Evolutionary conservation across 1,140 invertebrate genomes (phyloP).

Genomic region (Holotrichia oblita): DNA sequence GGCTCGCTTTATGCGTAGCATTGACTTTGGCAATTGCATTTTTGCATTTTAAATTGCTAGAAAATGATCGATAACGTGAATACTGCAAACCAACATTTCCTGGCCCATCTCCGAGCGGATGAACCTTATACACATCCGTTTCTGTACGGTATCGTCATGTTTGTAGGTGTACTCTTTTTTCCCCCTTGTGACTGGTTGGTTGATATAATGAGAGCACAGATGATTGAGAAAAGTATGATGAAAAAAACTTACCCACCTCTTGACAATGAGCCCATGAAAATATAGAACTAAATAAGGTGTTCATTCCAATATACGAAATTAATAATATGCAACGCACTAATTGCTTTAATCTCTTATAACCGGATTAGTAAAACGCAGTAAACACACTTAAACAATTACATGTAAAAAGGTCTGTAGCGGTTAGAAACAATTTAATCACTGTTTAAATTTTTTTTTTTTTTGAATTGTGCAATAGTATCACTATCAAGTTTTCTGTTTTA

Average conservation of each 20-base stretch:
- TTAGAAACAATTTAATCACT: not conserved
- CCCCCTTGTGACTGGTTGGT: not conserved
- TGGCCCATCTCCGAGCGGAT: conserved; percentile 32
- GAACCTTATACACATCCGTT: conserved; percentile 28
- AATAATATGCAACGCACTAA: conserved; percentile 4
- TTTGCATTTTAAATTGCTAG: not conserved
- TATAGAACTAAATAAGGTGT: conserved; percentile 54
- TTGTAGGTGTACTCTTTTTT: not conserved
- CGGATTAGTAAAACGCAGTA: not conserved
- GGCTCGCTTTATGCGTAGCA: too few relatives aligned
- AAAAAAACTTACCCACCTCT: conserved; percentile 70
- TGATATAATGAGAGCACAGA: not conserved
- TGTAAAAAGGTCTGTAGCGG: not conserved
- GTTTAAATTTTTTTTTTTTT: not conserved
- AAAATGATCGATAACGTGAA: conserved; percentile 17
- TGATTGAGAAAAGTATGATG: conserved; percentile 42
- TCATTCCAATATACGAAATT: conserved; percentile 50
- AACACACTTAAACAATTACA: not conserved
- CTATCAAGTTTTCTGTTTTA: conserved; percentile 3
- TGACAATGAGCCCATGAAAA: conserved; percentile 67
- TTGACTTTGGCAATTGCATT: conserved; percentile 14
- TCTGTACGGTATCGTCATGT: too few relatives aligned
- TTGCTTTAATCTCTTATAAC: conserved; percentile 2
- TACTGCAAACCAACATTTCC: conserved; percentile 38
- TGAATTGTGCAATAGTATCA: not conserved